Percentiles rank a stretch among this genome's conserved stretches.
Conservation (phyloP, 2,113 vertebrate genomes). For the Hippocampus comes region DNA sequence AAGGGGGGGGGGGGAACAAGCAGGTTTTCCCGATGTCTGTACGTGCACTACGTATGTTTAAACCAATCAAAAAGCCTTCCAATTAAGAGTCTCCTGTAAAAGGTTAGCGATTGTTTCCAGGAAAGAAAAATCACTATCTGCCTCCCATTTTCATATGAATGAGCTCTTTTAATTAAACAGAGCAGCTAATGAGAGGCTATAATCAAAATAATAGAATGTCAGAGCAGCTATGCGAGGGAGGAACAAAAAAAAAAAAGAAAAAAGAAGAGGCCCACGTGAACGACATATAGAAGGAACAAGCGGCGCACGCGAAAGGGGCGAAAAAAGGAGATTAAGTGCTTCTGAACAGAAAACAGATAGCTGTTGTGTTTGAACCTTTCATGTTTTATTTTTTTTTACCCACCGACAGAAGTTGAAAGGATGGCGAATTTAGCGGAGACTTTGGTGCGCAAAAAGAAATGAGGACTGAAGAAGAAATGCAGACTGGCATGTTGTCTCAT, state of each 20-base stretch:
- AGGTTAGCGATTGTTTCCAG: constrained; percentile 83
- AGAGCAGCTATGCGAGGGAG: constrained; percentile 45
- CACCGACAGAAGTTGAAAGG: constrained; percentile 62
- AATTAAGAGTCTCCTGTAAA: constrained; percentile 85
- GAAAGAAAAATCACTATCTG: constrained; percentile 82
- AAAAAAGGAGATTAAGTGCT: constrained; percentile 53
- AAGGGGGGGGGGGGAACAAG: neutral
- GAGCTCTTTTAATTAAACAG: constrained; percentile 84
- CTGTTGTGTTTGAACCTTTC: constrained; percentile 68
- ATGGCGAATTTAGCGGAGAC: constrained; percentile 54
- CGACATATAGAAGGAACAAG: constrained; percentile 44
- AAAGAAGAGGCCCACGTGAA: constrained; percentile 27
- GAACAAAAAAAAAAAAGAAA: constrained; percentile 36
- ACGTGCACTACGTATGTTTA: constrained; percentile 19
- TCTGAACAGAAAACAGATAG: constrained; percentile 62
- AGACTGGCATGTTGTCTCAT: constrained; percentile 40
- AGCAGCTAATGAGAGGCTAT: constrained; percentile 69
- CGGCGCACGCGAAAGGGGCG: constrained; percentile 30
- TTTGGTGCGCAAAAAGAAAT: constrained; percentile 54
- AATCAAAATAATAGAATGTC: constrained; percentile 69
- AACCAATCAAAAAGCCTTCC: constrained; percentile 69
- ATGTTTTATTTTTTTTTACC: constrained; percentile 45
- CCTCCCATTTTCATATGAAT: constrained; percentile 87
- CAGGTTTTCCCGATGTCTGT: neutral
- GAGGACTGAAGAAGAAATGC: constrained; percentile 55